These are phyloP conservation scores for Struthio camelus DNA, from an alignment of 2,113 vertebrate genomes.

Conservation along the genomic window DNA sequence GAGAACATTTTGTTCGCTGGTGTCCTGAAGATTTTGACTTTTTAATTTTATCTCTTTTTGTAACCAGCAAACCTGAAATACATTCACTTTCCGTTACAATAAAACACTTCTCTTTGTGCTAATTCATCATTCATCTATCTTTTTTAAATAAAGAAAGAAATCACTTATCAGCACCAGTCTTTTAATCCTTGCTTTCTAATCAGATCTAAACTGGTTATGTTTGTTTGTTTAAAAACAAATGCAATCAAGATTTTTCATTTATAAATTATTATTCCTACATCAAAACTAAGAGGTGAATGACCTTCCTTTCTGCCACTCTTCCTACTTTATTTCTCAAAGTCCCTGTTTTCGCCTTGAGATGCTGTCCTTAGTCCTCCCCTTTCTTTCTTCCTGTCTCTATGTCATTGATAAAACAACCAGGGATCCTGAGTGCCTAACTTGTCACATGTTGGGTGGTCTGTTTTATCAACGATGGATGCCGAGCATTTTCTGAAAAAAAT, in stretches of 20 bases:
- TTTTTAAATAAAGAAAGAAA: background rate
- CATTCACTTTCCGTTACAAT: slow-evolving; percentile 41
- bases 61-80: slow-evolving; percentile 82
- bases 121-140: background rate
- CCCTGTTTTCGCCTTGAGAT: background rate
- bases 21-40: slow-evolving; percentile 78
- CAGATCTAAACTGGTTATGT: background rate
- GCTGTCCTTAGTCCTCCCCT: background rate
- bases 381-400: background rate
- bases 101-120: background rate
- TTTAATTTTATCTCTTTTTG: slow-evolving; percentile 85
- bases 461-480: background rate
- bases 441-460: background rate
- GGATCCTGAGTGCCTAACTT: background rate
- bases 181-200: background rate
- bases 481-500: background rate
- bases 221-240: background rate
- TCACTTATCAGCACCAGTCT: background rate
- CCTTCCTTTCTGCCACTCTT: background rate
- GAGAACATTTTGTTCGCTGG: slow-evolving; percentile 82
- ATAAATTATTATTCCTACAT: background rate
- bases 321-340: background rate
- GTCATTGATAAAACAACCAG: background rate
- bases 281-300: background rate
- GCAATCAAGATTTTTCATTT: background rate